Evolutionary conservation across 2,797 vertebrate species (phyloP).

Genomic region (Lagorchestes hirsutus): DNA sequence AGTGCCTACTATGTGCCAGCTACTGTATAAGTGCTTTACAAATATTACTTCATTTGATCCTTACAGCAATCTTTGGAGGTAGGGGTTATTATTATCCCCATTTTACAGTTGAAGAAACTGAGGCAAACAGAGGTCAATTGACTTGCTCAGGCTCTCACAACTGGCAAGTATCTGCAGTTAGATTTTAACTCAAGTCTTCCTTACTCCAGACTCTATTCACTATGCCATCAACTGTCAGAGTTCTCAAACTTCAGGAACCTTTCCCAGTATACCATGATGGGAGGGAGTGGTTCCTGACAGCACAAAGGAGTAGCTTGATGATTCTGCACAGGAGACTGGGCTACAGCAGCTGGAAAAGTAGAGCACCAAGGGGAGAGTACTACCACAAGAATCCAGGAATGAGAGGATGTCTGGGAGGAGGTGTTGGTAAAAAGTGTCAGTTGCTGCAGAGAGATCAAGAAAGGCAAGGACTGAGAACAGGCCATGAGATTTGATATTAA

Average conservation of each 20-base stretch:
- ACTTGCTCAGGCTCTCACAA: not conserved
- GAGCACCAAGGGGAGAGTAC: not conserved
- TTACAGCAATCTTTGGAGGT: not conserved
- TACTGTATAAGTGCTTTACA: not conserved
- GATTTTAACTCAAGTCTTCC: not conserved
- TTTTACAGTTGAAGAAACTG: not conserved
- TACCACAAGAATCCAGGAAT: not conserved
- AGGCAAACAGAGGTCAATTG: not conserved
- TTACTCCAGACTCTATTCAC: not conserved
- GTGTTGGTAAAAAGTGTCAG: not conserved
- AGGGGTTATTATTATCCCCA: not conserved
- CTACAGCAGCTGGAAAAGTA: not conserved
- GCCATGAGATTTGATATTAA: not conserved
- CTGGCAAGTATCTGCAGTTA: not conserved
- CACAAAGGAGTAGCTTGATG: not conserved
- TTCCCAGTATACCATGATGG: not conserved
- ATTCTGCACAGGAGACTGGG: no score
- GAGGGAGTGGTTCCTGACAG: not conserved
- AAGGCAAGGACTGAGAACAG: not conserved
- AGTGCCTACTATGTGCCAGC: not conserved
- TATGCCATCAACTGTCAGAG: not conserved
- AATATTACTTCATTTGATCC: not conserved
- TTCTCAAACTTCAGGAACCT: not conserved
- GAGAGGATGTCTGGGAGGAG: not conserved
- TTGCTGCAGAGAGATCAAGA: not conserved